These are phyloP conservation scores for Lethenteron reissneri DNA, from an alignment of 2,113 vertebrate genomes.

Conservation along the genomic window DNA sequence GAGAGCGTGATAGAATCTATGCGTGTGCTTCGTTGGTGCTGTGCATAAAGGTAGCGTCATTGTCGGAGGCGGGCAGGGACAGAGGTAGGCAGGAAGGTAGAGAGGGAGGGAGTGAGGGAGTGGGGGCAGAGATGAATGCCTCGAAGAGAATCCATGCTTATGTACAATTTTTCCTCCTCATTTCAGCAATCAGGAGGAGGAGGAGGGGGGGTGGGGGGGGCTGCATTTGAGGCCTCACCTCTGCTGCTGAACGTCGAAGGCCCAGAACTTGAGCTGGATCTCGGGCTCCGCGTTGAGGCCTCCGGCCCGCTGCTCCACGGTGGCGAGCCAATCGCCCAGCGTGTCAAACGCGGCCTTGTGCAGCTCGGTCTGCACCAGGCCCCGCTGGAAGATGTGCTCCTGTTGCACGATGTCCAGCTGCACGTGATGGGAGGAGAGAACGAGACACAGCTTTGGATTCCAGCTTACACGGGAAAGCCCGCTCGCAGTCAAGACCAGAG, in stretches of 20 bases:
- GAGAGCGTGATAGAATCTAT: no score
- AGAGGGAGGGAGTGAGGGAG: no score
- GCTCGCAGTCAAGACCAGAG: no score
- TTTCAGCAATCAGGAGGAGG: not conserved
- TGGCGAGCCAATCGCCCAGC: constrained; percentile 52
- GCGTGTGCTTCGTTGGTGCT: no score
- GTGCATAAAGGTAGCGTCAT: no score
- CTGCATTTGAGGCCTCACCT: constrained; percentile 28
- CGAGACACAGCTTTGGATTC: no score
- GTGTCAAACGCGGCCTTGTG: constrained; percentile 37
- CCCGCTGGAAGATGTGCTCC: constrained; percentile 47
- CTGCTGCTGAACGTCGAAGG: constrained; percentile 37
- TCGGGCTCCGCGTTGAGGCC: constrained; percentile 32
- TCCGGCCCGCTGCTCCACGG: constrained; percentile 48
- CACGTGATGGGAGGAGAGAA: not conserved
- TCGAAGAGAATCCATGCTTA: no score
- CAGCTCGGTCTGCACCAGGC: constrained; percentile 47
- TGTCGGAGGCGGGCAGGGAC: no score
- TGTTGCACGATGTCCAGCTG: constrained; percentile 88
- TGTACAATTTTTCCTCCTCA: no score
- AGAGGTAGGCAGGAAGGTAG: no score
- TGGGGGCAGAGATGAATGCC: no score
- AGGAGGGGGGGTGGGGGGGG: not conserved
- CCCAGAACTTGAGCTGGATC: constrained; percentile 61
- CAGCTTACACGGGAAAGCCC: no score